Base-by-base conservation (phyloP, 2,797 vertebrate genomes). In the Mus caroli region DNA sequence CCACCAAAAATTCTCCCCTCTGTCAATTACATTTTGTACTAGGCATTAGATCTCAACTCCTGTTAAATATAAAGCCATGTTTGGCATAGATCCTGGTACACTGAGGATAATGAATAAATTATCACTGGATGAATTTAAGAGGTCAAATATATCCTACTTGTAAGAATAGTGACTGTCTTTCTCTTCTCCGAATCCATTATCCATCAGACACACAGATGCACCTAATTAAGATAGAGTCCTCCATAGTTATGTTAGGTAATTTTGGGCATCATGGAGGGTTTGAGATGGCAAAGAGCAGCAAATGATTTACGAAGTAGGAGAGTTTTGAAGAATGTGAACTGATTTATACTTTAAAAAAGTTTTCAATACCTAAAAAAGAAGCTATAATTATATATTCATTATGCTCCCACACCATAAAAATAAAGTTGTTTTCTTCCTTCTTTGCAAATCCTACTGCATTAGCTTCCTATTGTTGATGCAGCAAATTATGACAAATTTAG, bases 141-240 rank as follows among this genome's bases (percentile, higher is more conserved):
- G 90, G 92, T 92, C 94, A 97, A 88, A 90, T 88, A 90, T 77
- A 90, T 92, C 88, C 64, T 64, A 77, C 58, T 88, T 84, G n/a
- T 73, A 75, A 54, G 69, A 77, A 73, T 73, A 62, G n/a, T 40
- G 31, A 86, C 14, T 64, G 84, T 56, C 28, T 90, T 84, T 90
- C n/a, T 80, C 90, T 94, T 89, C 87, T 93, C 73, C 84, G 80
- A 91, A 79, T 93, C 31, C 56, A 64, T 78, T 89, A 92, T 62
- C 43, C 43, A 56, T 43, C 83, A 95, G 78, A 76, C 17, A 56
- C 91, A 96, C 73, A 90, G 85, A 94, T 58, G 54, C 12, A 91
- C 78, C 91, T 83, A 89, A 82, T 94, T 90, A 95, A 93, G 43
- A 71, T 26, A 90, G 50, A 90, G 52, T 69, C 2, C 28, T 76